phyloP scores from a whole-genome alignment of 2,113 vertebrate species.

The Girardinichthys multiradiatus region DNA sequence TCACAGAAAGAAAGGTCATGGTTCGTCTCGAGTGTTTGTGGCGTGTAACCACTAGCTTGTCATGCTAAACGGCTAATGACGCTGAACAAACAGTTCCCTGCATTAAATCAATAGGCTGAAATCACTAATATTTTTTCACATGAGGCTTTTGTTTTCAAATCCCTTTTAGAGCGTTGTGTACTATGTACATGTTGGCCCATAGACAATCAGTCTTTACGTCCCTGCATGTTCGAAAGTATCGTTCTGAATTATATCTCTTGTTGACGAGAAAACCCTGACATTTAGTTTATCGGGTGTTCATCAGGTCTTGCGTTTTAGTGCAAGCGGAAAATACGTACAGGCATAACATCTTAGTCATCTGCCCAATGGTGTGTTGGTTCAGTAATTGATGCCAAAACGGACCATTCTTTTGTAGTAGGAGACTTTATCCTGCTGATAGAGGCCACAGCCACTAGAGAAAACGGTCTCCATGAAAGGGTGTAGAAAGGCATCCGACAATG shows the following conservation, averaged over 20 bases:
- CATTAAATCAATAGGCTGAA: background rate
- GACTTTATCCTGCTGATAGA: background rate
- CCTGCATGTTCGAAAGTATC: too few relatives aligned
- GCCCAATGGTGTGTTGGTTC: background rate
- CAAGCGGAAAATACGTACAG: slow-evolving; percentile 8
- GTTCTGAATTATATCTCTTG: background rate
- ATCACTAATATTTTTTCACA: background rate
- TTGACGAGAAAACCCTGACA: fast-evolving
- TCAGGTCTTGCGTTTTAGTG: slow-evolving; percentile 27
- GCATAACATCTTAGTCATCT: background rate
- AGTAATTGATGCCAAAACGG: too few relatives aligned
- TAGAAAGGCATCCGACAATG: too few relatives aligned
- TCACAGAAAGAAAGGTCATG: background rate
- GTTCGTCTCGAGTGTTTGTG: background rate
- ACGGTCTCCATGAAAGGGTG: too few relatives aligned
- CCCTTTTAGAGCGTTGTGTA: background rate
- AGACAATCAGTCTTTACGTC: background rate
- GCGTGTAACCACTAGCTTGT: slow-evolving; percentile 6
- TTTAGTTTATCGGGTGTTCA: slow-evolving; percentile 2
- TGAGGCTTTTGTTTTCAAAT: too few relatives aligned
- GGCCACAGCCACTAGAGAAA: too few relatives aligned
- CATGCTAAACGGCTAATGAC: slow-evolving; percentile 59
- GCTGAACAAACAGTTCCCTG: background rate
- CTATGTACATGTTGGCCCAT: background rate
- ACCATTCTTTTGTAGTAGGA: too few relatives aligned